These are phyloP conservation scores for Cettia cetti DNA, from an alignment of 2,113 vertebrate genomes.

Conservation along the genomic window DNA sequence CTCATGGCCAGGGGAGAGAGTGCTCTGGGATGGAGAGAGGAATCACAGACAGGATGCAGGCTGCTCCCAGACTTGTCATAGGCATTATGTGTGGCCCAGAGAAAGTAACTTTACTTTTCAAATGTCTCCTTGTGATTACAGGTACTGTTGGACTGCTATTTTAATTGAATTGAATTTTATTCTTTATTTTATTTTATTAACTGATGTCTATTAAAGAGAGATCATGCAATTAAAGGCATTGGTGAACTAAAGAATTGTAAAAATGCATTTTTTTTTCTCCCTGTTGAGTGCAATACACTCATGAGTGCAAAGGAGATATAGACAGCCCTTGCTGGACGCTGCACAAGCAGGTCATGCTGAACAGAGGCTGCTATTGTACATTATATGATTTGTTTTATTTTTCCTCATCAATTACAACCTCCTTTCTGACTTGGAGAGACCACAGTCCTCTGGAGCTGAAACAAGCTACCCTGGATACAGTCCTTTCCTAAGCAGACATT, in stretches of 20 bases:
- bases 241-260: neutral
- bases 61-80: neutral
- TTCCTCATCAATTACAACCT: constrained; percentile 35
- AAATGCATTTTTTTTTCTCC: neutral
- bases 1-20: neutral
- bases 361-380: constrained; percentile 29
- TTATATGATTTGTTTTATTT: neutral
- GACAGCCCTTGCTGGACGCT: neutral
- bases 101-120: neutral
- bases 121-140: neutral
- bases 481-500: constrained; percentile 2
- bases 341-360: neutral
- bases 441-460: neutral
- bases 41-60: neutral
- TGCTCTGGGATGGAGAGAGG: neutral
- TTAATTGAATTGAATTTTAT: neutral
- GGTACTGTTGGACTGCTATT: neutral
- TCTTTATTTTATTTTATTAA: neutral
- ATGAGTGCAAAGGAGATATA: neutral
- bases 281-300: neutral
- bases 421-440: constrained; percentile 3
- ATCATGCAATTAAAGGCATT: neutral
- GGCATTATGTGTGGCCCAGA: neutral
- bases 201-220: neutral
- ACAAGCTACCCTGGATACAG: neutral